Evolutionary conservation across 2,113 vertebrate genomes (phyloP).

Genomic region (Ondatra zibethicus): DNA sequence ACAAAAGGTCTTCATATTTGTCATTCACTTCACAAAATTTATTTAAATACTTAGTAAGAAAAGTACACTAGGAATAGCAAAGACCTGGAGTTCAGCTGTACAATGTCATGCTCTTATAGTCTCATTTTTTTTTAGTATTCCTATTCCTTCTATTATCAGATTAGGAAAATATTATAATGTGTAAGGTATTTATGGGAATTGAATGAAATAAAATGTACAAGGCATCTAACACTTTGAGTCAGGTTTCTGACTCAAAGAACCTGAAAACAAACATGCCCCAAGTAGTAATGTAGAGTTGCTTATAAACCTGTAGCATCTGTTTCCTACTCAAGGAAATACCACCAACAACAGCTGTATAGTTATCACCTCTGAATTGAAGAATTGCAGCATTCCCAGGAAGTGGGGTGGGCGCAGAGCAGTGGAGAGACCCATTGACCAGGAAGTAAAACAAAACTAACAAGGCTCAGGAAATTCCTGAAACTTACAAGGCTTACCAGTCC

Average conservation of each 20-base stretch:
- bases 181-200: background rate
- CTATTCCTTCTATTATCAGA: background rate
- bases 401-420: too few species aligned
- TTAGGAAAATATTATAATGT: background rate
- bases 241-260: background rate
- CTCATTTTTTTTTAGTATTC: background rate
- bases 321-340: background rate
- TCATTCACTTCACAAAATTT: background rate
- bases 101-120: background rate
- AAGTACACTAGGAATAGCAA: background rate
- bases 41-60: background rate
- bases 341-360: too few species aligned
- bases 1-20: background rate
- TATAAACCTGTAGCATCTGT: background rate
- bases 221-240: background rate
- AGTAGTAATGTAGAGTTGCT: background rate
- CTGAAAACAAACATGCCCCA: background rate
- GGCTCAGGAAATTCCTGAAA: background rate
- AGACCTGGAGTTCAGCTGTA: background rate
- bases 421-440: background rate
- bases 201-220: conserved; percentile 20
- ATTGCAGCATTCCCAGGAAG: background rate
- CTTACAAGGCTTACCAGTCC: background rate
- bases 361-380: background rate
- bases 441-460: background rate